phyloP scores from a whole-genome alignment of 2,797 vertebrate genomes.

The Leptodactylus fallax region DNA sequence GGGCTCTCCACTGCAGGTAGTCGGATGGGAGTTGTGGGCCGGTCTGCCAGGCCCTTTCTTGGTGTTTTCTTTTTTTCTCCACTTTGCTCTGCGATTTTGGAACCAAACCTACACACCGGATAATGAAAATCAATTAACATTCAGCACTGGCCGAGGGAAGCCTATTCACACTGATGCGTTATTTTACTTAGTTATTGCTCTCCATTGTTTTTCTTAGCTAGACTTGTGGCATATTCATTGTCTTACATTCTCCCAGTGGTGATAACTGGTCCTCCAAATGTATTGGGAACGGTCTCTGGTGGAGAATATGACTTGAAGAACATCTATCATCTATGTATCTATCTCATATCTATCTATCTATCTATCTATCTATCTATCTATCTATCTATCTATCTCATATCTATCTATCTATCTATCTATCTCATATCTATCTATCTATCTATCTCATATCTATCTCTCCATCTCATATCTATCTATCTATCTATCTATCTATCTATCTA shows the following conservation, averaged over 20 bases:
- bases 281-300: neutral
- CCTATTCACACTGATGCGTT: slow-evolving; percentile 37
- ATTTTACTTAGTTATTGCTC: neutral
- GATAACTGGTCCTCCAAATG: slow-evolving; percentile 52
- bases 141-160: slow-evolving; percentile 66
- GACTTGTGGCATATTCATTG: slow-evolving; percentile 31
- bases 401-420: neutral
- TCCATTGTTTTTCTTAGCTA: slow-evolving; percentile 15
- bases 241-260: slow-evolving; percentile 54
- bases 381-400: slow-evolving; percentile 6
- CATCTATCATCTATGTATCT: slow-evolving; percentile 19
- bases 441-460: neutral
- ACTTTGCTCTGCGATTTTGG: slow-evolving; percentile 97
- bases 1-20: slow-evolving; percentile 97
- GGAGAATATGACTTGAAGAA: neutral
- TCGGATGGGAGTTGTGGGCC: slow-evolving; percentile 97
- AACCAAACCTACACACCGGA: slow-evolving; percentile 92
- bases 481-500: slow-evolving; percentile 2
- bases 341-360: slow-evolving; percentile 35
- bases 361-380: slow-evolving; percentile 38
- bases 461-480: neutral
- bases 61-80: slow-evolving; percentile 99
- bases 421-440: too few species aligned
- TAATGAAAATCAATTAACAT: slow-evolving; percentile 75
- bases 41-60: slow-evolving; percentile 97